Conservation (phyloP, 2,113 vertebrate genomes). For the Carassius auratus region DNA sequence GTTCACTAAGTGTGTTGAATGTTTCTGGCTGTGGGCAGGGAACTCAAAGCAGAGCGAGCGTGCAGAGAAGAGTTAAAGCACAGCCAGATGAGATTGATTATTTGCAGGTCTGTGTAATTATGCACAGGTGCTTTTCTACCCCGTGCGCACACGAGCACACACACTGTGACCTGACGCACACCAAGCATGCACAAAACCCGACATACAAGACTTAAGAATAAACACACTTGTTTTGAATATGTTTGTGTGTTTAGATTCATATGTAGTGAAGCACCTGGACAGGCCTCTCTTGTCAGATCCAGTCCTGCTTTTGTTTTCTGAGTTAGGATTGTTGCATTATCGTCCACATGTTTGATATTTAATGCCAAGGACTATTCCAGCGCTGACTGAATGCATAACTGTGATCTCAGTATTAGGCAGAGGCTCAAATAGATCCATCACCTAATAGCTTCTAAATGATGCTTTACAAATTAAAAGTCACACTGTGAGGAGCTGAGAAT, state of each 20-base stretch:
- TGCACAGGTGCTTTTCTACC: slow-evolving; percentile 50
- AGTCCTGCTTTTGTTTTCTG: slow-evolving; percentile 10
- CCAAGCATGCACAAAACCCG: slow-evolving; percentile 23
- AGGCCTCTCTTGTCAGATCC: not conserved
- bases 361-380: slow-evolving; percentile 19
- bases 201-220: slow-evolving; percentile 43
- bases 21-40: not conserved
- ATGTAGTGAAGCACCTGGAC: slow-evolving; percentile 1
- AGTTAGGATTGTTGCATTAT: slow-evolving; percentile 7
- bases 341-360: not conserved
- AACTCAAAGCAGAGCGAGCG: slow-evolving; percentile 12
- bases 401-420: not conserved
- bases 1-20: not conserved
- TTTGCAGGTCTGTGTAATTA: slow-evolving; percentile 53
- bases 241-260: not conserved
- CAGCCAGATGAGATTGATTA: slow-evolving; percentile 57
- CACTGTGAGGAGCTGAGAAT: not conserved
- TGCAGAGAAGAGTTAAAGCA: slow-evolving; percentile 35
- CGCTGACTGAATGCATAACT: not conserved
- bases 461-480: not conserved
- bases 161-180: not conserved
- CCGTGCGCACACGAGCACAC: not conserved
- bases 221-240: slow-evolving; percentile 56
- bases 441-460: not conserved
- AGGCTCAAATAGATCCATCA: not conserved